Conservation (phyloP, 1,140 invertebrate species). For the Polyergus mexicanus region DNA sequence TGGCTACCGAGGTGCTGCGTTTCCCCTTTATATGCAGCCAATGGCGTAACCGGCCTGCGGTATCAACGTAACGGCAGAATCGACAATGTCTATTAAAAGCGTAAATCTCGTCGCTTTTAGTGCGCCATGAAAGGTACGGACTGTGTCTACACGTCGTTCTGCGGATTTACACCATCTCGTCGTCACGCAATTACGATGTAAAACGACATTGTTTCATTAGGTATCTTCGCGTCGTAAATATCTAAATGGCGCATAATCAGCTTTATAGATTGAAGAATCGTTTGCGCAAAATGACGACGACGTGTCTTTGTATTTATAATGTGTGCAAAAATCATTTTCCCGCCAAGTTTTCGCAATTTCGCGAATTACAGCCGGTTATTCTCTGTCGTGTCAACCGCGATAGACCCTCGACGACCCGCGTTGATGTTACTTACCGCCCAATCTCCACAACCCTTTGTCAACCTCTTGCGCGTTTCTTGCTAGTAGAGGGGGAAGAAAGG, state of each 20-base stretch:
- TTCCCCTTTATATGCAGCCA: constrained; percentile 79
- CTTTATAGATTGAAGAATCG: neutral
- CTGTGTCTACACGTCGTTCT: constrained; percentile 44
- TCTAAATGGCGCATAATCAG: constrained; percentile 2
- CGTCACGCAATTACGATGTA: constrained; percentile 40
- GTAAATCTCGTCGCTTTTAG: constrained; percentile 59
- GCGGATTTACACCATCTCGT: constrained; percentile 46
- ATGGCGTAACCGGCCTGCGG: constrained; percentile 76
- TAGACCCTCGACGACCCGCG: constrained; percentile 51
- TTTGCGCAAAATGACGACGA: neutral
- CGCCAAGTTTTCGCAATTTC: neutral
- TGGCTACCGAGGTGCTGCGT: constrained; percentile 73
- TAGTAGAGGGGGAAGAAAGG: constrained; percentile 11
- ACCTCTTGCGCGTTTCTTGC: constrained; percentile 21
- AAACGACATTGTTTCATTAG: constrained; percentile 31
- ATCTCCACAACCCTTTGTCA: constrained; percentile 41
- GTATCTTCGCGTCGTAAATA: constrained; percentile 19
- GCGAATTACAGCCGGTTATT: neutral
- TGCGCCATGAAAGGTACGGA: constrained; percentile 46
- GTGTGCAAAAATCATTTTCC: neutral
- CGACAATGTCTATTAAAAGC: constrained; percentile 56
- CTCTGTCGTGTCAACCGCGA: constrained; percentile 38
- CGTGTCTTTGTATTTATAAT: neutral
- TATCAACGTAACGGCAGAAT: constrained; percentile 56
- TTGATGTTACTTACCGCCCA: constrained; percentile 45